Base-by-base conservation (phyloP, 2,888 invertebrate genomes). In the Rhagonycha fulva region DNA sequence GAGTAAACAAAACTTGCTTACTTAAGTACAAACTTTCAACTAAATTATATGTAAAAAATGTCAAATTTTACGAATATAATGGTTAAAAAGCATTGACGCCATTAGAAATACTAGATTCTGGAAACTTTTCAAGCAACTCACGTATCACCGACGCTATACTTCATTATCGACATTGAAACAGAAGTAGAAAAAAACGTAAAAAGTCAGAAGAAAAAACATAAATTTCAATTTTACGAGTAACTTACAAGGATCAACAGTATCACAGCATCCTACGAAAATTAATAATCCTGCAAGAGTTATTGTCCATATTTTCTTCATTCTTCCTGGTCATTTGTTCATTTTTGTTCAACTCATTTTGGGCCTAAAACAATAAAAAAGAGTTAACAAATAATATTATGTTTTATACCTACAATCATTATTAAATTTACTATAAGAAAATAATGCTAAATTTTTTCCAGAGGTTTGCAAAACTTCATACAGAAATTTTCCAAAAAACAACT, bases 211-310 rank as follows among this genome's bases (percentile, higher is more conserved):
- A 19, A 19, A 2, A 19, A 19, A 19, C 19, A 19, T 19, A 19
- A 19, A 19, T 19, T 19, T 19, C 1, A 19, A 19, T 19, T 19
- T 10, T 63, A 71, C 9, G 12, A 68, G 76, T 81, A n/a, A 86
- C 86, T 86, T 85, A 87, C 87, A 87, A 75, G 86, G 85, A 84
- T 87, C 87, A 23, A 82, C 81, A 70, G 86, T 84, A 69, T 83
- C 82, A 77, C 81, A 80, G 75, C 79, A 77, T 76, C 80, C 74
- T 71, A 75, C 74, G 62, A 82, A 75, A 76, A 82, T 79, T 73
- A 84, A 79, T 68, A 83, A 81, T 70, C 84, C 78, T 73, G 80
- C 76, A 76, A 79, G 75, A 76, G 78, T 79, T 70, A 78, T 78
- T 78, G 79, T 77, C 76, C 79, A 80, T 75, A 80, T 76, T 78